Base-by-base conservation (phyloP, 2,888 invertebrate species). In the Oxytorus armatus region DNA sequence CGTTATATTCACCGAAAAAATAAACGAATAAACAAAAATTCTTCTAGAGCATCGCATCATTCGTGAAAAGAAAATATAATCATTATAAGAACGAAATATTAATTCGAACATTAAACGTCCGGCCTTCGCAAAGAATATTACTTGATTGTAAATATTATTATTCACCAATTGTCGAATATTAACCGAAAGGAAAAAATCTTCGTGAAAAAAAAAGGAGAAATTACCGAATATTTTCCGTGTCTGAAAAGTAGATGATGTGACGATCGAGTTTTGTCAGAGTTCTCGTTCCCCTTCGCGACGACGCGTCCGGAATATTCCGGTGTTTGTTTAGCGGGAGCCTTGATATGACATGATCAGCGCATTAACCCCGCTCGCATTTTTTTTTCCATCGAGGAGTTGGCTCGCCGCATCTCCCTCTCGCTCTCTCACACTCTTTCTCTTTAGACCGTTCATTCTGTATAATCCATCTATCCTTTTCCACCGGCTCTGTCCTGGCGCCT, bases 271-370 rank as follows among this genome's bases (percentile, higher is more conserved):
- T 44, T 72, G 44, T 44, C 55, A 57, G 29, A 39, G 33, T 75
- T 75, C 44, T 79, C 51, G 39, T 74, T 44, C 39, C 51, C 21
- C 8, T 55, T 49, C 39, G 49, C 70, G 79, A 55, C 55, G 47
- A 73, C 51, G 65, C 44, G 61, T 42, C 33, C 75, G 80, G 69
- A 77, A 81, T 87, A 85, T 74, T 70, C 66, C 77, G 84, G 85
- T 89, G 88, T 90, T 90, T 89, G 89, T 90, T 90, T 88, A 89
- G 89, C 89, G 87, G 86, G 88, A 87, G 85, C 87, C 87, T 87
- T 89, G 89, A 89, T 90, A 89, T 89, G 91, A 91, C 91, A 90
- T 90, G 92, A 91, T 92, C 92, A 90, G 91, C 91, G 90, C 91
- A 91, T 92, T 92, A 91, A 91, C 91, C 90, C 89, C 85, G 86